These are phyloP conservation scores for Lepidochrysops patricia DNA, from an alignment of 2,888 invertebrate genomes.

Conservation along the genomic window DNA sequence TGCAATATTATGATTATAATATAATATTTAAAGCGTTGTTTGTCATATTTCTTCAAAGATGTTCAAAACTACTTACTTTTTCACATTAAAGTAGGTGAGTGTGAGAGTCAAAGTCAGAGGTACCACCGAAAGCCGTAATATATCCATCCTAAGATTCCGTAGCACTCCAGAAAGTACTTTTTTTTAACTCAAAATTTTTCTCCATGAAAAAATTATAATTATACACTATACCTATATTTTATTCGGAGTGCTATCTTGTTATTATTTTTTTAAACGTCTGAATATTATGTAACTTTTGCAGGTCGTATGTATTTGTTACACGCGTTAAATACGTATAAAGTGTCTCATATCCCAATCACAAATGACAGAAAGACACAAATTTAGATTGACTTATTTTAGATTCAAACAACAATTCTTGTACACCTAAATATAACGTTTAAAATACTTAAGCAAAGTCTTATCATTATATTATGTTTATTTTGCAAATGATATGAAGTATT, in stretches of 20 bases:
- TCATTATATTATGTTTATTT: slow-evolving; percentile 47
- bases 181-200: too few species aligned
- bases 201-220: too few species aligned
- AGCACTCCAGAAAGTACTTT: not conserved
- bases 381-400: not conserved
- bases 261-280: too few species aligned
- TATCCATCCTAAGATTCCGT: slow-evolving; percentile 38
- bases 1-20: too few species aligned
- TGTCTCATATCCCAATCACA: not conserved
- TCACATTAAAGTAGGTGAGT: slow-evolving; percentile 49
- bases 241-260: too few species aligned
- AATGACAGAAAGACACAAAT: not conserved
- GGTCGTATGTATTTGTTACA: not conserved
- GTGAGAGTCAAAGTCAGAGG: slow-evolving; percentile 52
- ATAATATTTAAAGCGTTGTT: too few species aligned
- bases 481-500: slow-evolving; percentile 50
- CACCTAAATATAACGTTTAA: not conserved
- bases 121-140: slow-evolving; percentile 44
- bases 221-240: too few species aligned
- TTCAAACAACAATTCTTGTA: not conserved
- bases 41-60: too few species aligned
- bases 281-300: too few species aligned
- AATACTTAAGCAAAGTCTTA: not conserved
- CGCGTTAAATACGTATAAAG: not conserved
- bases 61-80: slow-evolving; percentile 57